These are phyloP conservation scores for Sciurus niger DNA, from an alignment of 2,113 vertebrate species.

Conservation along the genomic window DNA sequence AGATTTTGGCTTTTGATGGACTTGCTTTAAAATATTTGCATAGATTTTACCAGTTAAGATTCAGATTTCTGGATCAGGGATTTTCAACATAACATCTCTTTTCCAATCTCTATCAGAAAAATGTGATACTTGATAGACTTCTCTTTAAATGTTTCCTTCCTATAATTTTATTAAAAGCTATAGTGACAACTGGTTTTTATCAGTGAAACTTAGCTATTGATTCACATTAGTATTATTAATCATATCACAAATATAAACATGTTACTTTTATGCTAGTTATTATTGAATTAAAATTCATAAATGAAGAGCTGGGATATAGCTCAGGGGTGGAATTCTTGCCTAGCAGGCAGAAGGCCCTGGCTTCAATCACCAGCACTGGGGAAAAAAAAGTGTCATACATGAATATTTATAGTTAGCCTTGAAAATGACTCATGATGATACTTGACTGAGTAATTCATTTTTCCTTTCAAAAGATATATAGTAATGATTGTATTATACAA, in stretches of 20 bases:
- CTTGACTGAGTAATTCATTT: conserved; percentile 20
- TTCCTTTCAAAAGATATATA: conserved; percentile 1
- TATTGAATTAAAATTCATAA: conserved; percentile 25
- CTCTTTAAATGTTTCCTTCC: neutral
- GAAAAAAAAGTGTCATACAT: neutral
- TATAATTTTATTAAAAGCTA: conserved; percentile 11
- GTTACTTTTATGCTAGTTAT: neutral
- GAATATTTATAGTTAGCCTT: neutral
- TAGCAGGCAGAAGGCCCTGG: too few relatives aligned
- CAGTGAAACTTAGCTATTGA: neutral
- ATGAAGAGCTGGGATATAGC: too few relatives aligned
- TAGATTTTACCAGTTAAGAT: neutral
- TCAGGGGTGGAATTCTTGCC: too few relatives aligned
- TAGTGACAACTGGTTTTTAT: conserved; percentile 9
- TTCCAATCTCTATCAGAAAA: neutral
- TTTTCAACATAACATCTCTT: neutral
- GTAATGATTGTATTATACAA: neutral
- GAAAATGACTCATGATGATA: neutral
- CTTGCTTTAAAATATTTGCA: neutral
- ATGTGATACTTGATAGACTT: neutral
- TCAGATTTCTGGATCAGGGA: neutral
- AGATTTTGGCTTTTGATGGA: neutral
- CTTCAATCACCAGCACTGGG: too few relatives aligned
- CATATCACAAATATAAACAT: conserved; percentile 10
- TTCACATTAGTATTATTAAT: conserved; percentile 22